phyloP scores from a whole-genome alignment of 2,113 vertebrate genomes.

The Mustela nigripes region DNA sequence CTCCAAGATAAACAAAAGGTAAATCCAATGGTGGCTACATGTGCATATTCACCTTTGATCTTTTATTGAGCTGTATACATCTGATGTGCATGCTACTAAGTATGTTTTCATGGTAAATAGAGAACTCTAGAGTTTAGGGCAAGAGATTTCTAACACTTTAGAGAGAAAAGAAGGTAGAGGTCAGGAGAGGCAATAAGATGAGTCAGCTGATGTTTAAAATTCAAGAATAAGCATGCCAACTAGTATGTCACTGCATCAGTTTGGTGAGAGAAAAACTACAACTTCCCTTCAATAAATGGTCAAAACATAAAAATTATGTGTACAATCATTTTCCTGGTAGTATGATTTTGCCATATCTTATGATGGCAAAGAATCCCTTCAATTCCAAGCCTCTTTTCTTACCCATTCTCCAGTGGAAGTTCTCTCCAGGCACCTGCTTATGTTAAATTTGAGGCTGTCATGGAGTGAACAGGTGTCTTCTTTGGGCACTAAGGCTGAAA shows the following conservation, averaged over 20 bases:
- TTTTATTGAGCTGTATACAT: not conserved
- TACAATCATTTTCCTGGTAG: not conserved
- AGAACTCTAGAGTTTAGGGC: not conserved
- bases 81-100: not conserved
- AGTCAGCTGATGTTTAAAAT: not conserved
- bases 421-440: not conserved
- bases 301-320: not conserved
- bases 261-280: not conserved
- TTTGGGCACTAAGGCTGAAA: not conserved
- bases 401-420: not conserved
- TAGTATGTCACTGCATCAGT: not conserved
- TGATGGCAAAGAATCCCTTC: not conserved
- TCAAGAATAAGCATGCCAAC: not conserved
- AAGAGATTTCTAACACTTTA: not conserved
- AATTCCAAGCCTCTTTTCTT: not conserved
- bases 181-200: not conserved
- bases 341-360: not conserved
- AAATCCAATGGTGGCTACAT: not conserved
- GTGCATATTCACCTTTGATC: not conserved
- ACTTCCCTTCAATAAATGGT: not conserved
- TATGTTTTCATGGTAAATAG: not conserved
- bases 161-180: not conserved
- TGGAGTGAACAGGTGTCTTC: not conserved
- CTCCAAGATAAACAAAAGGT: conserved; percentile 64
- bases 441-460: not conserved